Evolutionary conservation across 2,113 vertebrate genomes (phyloP), one percentile per base, ranked within the genome.

Genomic region (Nothocercus nigrocapillus): DNA sequence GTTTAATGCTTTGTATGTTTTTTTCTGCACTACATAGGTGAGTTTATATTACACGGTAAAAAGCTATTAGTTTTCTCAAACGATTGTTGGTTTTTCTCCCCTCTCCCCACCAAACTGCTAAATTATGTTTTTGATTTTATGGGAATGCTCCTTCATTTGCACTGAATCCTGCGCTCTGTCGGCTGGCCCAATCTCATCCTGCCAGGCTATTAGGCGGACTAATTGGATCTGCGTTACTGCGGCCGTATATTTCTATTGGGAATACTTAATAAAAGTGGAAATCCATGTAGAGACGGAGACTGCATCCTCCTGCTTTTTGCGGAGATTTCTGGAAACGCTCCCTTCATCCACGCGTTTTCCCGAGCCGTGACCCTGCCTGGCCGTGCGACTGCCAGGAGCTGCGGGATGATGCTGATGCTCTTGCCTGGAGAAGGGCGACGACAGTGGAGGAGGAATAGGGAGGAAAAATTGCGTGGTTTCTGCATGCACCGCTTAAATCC

Each of bases 31-130:
- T 77, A 93, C 68, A 72, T 89, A 88, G 80, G 59, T 96, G 54
- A 91, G 56, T 27, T 94, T 92, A 70, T 77, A 87, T 68, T 91
- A 69, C 53, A 83, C 15, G 76, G 78, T 89, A 82, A 97, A 94
- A 96, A 96, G 85, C 74, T 89, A 66, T 96, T 91, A 32, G 38
- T 96, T 97, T 96, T 97, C 91, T 96, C 88, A 92, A 95, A 96
- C 81, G 59, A 83, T 73, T 89, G 76, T 92, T 69, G 28, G 72
- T 95, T 96, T 79, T 93, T 62, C 74, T 85, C 95, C 82, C 85
- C 68, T 36, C 76, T 94, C 54, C 68, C 87, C 94, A 81, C 85
- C 66, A 95, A 96, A 97, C 88, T 66, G 82, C 84, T 97, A 88
- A 96, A 94, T 95, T 93, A 92, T 78, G 83, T 94, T 96, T 95